Conservation (phyloP, 2,888 invertebrate genomes). For the Heliconius charithonia region DNA sequence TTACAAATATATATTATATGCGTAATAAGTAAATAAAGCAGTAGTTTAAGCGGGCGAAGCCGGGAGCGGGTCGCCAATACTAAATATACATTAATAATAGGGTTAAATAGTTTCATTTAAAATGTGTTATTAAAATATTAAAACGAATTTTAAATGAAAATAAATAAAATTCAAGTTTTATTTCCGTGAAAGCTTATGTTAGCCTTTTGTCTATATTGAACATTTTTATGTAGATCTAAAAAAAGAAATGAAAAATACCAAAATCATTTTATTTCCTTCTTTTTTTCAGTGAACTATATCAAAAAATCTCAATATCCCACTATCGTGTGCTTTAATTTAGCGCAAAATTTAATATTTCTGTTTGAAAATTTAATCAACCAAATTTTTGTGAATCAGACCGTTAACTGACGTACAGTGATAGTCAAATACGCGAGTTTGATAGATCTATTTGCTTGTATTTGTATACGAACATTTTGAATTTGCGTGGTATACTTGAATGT, state of each 20-base stretch:
- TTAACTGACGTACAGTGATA: conserved; percentile 15
- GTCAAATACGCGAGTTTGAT: conserved; percentile 5
- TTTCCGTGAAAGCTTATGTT: background rate
- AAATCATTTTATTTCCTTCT: background rate
- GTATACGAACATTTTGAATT: conserved; percentile 10
- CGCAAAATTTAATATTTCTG: conserved; percentile 14
- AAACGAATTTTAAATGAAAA: background rate
- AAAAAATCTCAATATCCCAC: background rate
- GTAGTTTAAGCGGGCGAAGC: too few species aligned
- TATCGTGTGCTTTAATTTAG: conserved; percentile 7
- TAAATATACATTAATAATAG: too few species aligned
- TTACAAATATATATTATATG: too few species aligned
- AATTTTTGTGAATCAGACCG: conserved; percentile 22
- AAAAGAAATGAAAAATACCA: background rate
- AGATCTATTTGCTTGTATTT: conserved; percentile 15
- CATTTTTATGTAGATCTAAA: background rate
- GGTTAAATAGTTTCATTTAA: too few species aligned
- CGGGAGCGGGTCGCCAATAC: too few species aligned
- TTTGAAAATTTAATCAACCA: conserved; percentile 25
- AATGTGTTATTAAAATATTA: background rate
- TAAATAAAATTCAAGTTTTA: background rate
- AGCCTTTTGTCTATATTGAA: background rate
- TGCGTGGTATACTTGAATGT: conserved; percentile 12
- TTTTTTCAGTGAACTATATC: background rate
- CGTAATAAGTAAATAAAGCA: too few species aligned